Evolutionary conservation across 2,113 vertebrate species (phyloP).

Genomic region (Puma concolor): DNA sequence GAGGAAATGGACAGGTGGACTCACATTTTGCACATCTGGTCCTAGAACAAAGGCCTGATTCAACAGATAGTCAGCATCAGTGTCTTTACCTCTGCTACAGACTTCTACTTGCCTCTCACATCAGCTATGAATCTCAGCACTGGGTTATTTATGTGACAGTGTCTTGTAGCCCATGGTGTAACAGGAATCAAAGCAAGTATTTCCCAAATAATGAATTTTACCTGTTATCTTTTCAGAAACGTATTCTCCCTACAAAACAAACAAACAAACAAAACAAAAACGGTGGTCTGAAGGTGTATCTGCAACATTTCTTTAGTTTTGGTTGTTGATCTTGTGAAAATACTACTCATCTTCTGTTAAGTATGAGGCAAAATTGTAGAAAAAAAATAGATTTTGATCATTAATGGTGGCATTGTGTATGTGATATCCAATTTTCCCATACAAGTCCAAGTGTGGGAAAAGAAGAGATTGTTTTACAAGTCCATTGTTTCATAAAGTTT

Average conservation of each 20-base stretch:
- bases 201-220: background rate
- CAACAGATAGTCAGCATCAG: background rate
- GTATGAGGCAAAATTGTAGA: background rate
- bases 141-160: background rate
- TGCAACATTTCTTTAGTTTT: conserved; percentile 7
- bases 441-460: background rate
- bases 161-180: background rate
- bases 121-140: background rate
- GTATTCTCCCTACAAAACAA: background rate
- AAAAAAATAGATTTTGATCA: background rate
- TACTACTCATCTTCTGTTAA: background rate
- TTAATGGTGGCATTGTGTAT: background rate
- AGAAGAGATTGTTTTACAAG: conserved; percentile 8
- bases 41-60: conserved; percentile 39
- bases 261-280: background rate
- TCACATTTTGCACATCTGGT: conserved; percentile 31
- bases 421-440: background rate
- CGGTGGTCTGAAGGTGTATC: background rate
- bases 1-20: background rate
- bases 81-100: background rate
- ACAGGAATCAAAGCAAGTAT: background rate
- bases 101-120: background rate
- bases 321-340: background rate
- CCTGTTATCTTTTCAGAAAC: background rate
- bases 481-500: conserved; percentile 46